Evolutionary conservation across 2,888 invertebrate species (phyloP).

Genomic region (Adineta ricciae): DNA sequence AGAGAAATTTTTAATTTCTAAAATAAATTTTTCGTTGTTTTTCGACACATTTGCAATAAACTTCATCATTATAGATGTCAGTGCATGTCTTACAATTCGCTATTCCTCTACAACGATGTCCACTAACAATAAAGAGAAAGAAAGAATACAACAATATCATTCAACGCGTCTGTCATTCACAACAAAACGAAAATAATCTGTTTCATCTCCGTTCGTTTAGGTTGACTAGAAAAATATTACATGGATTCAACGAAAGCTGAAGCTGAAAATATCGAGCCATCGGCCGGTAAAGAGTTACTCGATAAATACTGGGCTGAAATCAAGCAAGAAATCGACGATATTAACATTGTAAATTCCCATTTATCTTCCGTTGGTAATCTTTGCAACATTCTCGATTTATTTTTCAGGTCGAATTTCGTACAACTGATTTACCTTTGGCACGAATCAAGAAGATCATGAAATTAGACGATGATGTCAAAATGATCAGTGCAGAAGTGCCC

Average conservation of each 20-base stretch:
- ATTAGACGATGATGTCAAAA: constrained; percentile 93
- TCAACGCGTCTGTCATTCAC: no score
- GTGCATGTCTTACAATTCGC: neutral
- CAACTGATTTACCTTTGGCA: constrained; percentile 72
- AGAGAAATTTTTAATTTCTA: no score
- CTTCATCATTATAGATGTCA: neutral
- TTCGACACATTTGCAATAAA: no score
- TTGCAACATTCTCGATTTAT: neutral
- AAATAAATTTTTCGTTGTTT: no score
- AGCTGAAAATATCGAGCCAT: neutral
- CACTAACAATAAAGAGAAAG: neutral
- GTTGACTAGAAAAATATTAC: no score
- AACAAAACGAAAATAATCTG: no score
- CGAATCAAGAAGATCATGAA: constrained; percentile 99
- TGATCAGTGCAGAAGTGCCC: constrained; percentile 97
- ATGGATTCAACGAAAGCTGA: neutral
- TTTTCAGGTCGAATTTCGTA: neutral
- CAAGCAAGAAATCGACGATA: neutral
- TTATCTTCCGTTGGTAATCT: neutral
- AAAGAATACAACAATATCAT: neutral
- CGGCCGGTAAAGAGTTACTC: neutral
- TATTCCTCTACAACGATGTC: constrained; percentile 9
- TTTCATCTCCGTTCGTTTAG: neutral
- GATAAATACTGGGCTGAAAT: neutral
- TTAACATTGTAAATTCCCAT: neutral